Conservation (phyloP, 2,888 invertebrate genomes). For the Plagodis pulveraria region DNA sequence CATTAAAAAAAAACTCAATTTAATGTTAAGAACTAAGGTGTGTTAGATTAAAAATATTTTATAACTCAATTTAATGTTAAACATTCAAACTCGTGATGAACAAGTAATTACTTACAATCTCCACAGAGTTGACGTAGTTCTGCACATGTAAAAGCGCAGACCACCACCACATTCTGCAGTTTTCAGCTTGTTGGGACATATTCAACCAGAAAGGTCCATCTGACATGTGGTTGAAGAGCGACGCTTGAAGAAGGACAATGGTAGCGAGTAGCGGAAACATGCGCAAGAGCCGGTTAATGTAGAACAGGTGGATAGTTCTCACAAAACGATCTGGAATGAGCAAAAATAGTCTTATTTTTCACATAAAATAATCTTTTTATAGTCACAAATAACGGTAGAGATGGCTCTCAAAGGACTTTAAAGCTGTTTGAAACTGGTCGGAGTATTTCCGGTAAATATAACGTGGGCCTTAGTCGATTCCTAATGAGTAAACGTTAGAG, state of each 20-base stretch:
- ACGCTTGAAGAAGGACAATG: slow-evolving; percentile 54
- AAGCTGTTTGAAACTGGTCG: too few relatives aligned
- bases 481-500: too few relatives aligned
- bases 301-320: slow-evolving; percentile 53
- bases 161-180: slow-evolving; percentile 80
- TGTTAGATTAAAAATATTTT: too few relatives aligned
- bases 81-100: too few relatives aligned
- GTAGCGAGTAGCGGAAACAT: slow-evolving; percentile 62
- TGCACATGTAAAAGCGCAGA: slow-evolving; percentile 74
- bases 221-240: slow-evolving; percentile 53
- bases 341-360: background rate
- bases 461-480: too few relatives aligned
- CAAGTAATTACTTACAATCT: slow-evolving; percentile 44
- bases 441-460: too few relatives aligned
- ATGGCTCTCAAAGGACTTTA: too few relatives aligned
- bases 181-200: slow-evolving; percentile 56
- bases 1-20: too few relatives aligned
- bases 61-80: too few relatives aligned
- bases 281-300: slow-evolving; percentile 55
- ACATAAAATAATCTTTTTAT: too few relatives aligned
- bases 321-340: slow-evolving; percentile 55
- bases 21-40: too few relatives aligned
- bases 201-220: slow-evolving; percentile 71
- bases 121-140: slow-evolving; percentile 67
- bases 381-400: too few relatives aligned